Percentiles rank a stretch among this genome's conserved stretches.
Conservation (phyloP, 2,888 invertebrate genomes). For the Euspilapteryx auroguttella region DNA sequence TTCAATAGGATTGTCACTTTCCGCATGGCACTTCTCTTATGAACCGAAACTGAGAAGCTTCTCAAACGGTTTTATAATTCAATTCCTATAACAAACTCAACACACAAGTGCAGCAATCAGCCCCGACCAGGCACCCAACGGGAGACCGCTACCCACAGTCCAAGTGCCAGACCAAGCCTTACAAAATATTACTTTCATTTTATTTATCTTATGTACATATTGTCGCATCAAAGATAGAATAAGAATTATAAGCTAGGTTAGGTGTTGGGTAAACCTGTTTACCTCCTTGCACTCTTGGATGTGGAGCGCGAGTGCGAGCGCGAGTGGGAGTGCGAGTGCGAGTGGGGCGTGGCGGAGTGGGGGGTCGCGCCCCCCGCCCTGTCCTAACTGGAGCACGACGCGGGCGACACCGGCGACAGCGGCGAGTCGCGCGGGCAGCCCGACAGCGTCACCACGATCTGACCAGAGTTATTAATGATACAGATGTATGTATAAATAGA, state of each 20-base stretch:
- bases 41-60: slow-evolving; percentile 13
- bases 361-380: slow-evolving; percentile 61
- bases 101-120: slow-evolving; percentile 10
- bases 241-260: slow-evolving; percentile 34
- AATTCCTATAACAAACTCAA: slow-evolving; percentile 32
- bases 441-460: slow-evolving; percentile 82
- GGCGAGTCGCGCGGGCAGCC: slow-evolving; percentile 87
- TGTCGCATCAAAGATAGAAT: slow-evolving; percentile 54
- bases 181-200: slow-evolving; percentile 23
- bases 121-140: slow-evolving; percentile 2
- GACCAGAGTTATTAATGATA: slow-evolving; percentile 6
- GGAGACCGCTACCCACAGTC: slow-evolving; percentile 11
- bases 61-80: slow-evolving; percentile 16
- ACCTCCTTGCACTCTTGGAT: slow-evolving; percentile 58
- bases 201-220: slow-evolving; percentile 61
- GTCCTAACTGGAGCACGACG: slow-evolving; percentile 90
- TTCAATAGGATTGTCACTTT: slow-evolving; percentile 29
- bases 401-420: slow-evolving; percentile 86
- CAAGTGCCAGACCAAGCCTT: slow-evolving; percentile 35
- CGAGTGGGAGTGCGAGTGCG: slow-evolving; percentile 44
- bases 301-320: slow-evolving; percentile 53
- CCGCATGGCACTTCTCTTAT: slow-evolving; percentile 26
- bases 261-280: slow-evolving; percentile 35
- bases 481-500: not conserved
- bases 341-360: slow-evolving; percentile 29